Conservation (phyloP, 2,113 vertebrate species). For the Naja naja region DNA sequence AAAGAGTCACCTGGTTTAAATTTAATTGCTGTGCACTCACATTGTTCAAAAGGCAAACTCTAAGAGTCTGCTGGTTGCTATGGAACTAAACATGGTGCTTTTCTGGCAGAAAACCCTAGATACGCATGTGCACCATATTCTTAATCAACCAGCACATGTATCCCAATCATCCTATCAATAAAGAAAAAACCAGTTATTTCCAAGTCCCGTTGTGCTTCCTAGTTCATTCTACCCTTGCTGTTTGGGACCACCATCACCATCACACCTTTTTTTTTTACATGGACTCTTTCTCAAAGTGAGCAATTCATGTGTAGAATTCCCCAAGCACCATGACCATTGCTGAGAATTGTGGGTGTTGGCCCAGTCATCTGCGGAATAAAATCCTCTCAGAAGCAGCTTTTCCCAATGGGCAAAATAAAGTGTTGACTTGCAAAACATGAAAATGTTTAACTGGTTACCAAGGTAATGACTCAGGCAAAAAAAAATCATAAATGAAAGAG, state of each 20-base stretch:
- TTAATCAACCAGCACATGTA: not conserved
- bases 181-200: not conserved
- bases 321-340: not conserved
- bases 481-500: constrained; percentile 63
- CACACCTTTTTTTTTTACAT: not conserved
- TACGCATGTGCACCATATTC: not conserved
- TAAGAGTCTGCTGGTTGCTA: not conserved
- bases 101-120: not conserved
- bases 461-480: constrained; percentile 65
- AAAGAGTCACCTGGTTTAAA: not conserved
- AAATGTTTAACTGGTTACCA: constrained; percentile 71
- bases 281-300: not conserved
- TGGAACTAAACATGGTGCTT: not conserved
- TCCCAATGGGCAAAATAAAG: constrained; percentile 59
- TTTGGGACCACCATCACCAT: not conserved
- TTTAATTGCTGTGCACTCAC: not conserved
- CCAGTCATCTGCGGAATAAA: not conserved
- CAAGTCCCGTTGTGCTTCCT: not conserved
- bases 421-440: constrained; percentile 40
- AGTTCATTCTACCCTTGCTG: not conserved
- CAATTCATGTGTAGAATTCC: not conserved
- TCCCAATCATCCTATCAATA: not conserved
- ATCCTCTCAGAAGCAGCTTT: constrained; percentile 42
- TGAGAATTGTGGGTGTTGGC: not conserved
- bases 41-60: not conserved